phyloP scores from a whole-genome alignment of 1,140 invertebrate genomes.

The Drosophila malerkotliana region DNA sequence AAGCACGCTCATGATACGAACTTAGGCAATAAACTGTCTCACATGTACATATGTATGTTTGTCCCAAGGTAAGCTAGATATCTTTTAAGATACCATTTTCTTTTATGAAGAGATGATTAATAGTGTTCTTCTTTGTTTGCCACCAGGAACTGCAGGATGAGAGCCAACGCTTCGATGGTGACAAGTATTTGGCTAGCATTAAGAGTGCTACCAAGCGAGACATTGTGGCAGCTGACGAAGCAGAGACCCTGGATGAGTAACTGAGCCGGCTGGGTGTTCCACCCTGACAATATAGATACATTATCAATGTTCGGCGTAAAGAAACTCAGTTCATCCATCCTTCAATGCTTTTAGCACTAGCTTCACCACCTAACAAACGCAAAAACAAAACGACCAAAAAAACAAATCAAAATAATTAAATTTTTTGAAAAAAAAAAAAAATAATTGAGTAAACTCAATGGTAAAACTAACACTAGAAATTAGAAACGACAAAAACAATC shows the following conservation, averaged over 20 bases:
- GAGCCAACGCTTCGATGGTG: slow-evolving; percentile 80
- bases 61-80: slow-evolving; percentile 19
- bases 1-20: slow-evolving; percentile 19
- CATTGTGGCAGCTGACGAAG: slow-evolving; percentile 72
- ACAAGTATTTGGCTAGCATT: slow-evolving; percentile 76
- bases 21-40: slow-evolving; percentile 15
- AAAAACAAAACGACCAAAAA: slow-evolving; percentile 68
- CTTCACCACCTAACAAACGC: slow-evolving; percentile 29
- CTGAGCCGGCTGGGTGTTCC: neutral
- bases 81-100: neutral
- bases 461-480: slow-evolving; percentile 65
- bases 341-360: slow-evolving; percentile 52
- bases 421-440: slow-evolving; percentile 7
- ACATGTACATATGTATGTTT: slow-evolving; percentile 18
- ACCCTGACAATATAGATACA: slow-evolving; percentile 38
- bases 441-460: slow-evolving; percentile 24
- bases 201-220: slow-evolving; percentile 76
- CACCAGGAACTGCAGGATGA: slow-evolving; percentile 80
- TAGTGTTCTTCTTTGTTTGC: slow-evolving; percentile 6
- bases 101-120: neutral
- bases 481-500: slow-evolving; percentile 33
- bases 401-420: slow-evolving; percentile 8
- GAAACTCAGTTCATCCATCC: slow-evolving; percentile 17
- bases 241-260: slow-evolving; percentile 68
- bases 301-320: slow-evolving; percentile 22